Evolutionary conservation across 1,140 invertebrate genomes (phyloP).

Genomic region (Laodelphax striatellus): DNA sequence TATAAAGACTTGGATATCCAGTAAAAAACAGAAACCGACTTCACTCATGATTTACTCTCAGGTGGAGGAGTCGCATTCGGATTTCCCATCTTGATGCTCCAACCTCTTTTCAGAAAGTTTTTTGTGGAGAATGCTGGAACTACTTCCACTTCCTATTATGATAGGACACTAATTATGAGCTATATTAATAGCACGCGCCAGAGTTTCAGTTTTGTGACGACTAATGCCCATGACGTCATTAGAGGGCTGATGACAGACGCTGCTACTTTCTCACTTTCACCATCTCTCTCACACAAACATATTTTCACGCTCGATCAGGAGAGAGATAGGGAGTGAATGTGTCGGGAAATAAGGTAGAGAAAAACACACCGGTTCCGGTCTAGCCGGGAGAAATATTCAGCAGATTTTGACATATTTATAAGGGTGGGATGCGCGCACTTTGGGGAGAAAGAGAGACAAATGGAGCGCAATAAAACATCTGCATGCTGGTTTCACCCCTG

Average conservation of each 20-base stretch:
- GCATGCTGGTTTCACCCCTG: neutral
- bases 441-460: slow-evolving; percentile 11
- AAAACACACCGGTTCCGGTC: neutral
- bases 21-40: no score
- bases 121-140: no score
- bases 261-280: neutral
- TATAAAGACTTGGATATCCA: no score
- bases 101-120: no score
- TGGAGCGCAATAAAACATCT: slow-evolving; percentile 15
- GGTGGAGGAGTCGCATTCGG: no score
- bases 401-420: slow-evolving; percentile 19
- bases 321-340: slow-evolving; percentile 16
- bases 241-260: neutral
- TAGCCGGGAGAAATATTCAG: slow-evolving; percentile 5
- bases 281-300: neutral
- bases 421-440: neutral
- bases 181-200: no score
- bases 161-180: no score
- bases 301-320: neutral
- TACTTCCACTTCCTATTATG: no score
- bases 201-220: neutral
- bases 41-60: no score
- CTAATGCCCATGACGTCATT: neutral
- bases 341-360: slow-evolving; percentile 11
- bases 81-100: no score